These are phyloP conservation scores for Psittacula derbiana DNA, from an alignment of 2,797 vertebrate species.

Conservation along the genomic window DNA sequence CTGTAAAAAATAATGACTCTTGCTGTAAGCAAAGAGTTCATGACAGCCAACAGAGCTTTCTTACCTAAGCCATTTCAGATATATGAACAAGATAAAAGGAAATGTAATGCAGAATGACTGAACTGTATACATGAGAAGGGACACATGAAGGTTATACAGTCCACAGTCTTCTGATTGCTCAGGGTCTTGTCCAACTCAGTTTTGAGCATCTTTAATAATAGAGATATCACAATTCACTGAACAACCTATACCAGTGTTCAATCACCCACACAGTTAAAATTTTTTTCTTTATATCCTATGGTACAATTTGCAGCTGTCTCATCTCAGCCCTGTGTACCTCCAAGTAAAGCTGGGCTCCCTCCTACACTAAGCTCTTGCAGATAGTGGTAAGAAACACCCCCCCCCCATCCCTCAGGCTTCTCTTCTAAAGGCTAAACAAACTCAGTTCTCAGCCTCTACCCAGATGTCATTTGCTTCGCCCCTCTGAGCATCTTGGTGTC, in stretches of 20 bases:
- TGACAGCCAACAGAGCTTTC: neutral
- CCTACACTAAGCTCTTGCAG: neutral
- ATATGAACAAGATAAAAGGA: neutral
- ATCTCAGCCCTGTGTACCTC: neutral
- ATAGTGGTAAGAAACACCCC: neutral
- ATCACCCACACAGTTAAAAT: neutral
- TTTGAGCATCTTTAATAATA: neutral
- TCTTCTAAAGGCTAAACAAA: neutral
- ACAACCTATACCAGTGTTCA: neutral
- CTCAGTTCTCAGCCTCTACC: neutral
- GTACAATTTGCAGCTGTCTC: neutral
- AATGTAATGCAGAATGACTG: neutral
- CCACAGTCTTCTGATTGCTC: neutral
- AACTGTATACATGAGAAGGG: neutral
- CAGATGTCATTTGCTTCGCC: neutral
- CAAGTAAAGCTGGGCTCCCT: neutral
- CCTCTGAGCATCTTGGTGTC: neutral
- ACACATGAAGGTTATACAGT: neutral
- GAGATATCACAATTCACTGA: neutral
- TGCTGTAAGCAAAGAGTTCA: neutral
- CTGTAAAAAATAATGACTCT: neutral
- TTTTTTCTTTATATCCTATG: neutral
- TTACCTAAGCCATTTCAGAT: neutral
- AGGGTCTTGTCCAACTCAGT: neutral
- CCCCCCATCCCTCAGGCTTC: neutral